A percentile compares a stretch with the other conserved stretches of the same genome.
These are phyloP conservation scores for Ostrea denselamellosa DNA, from an alignment of 1,140 invertebrate genomes.

Conservation along the genomic window DNA sequence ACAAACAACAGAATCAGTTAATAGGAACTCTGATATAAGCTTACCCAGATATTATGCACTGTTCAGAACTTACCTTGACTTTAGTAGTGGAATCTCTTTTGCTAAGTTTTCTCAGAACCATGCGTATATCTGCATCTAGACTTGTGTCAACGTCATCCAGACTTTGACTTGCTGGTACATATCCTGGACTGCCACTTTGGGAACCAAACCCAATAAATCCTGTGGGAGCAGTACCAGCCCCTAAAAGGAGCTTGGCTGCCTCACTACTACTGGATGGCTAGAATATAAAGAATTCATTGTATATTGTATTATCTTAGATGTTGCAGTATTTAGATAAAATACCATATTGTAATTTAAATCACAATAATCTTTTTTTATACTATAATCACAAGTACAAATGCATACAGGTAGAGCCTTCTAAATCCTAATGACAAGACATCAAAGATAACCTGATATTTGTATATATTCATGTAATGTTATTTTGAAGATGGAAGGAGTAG, in stretches of 20 bases:
- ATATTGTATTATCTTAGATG: background rate
- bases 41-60: too few relatives aligned
- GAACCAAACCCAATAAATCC: slow-evolving; percentile 86
- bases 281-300: slow-evolving; percentile 43
- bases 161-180: slow-evolving; percentile 81
- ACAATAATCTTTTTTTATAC: too few relatives aligned
- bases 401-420: too few relatives aligned
- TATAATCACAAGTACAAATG: too few relatives aligned
- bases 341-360: background rate
- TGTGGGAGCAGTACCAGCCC: slow-evolving; percentile 67
- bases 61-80: slow-evolving; percentile 83
- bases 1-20: too few relatives aligned
- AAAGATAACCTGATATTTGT: too few relatives aligned
- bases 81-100: slow-evolving; percentile 93
- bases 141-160: slow-evolving; percentile 76
- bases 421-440: too few relatives aligned
- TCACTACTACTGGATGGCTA: slow-evolving; percentile 90
- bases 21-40: too few relatives aligned
- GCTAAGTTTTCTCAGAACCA: slow-evolving; percentile 82
- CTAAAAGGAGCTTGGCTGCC: slow-evolving; percentile 86
- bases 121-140: slow-evolving; percentile 78
- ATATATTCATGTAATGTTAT: too few relatives aligned
- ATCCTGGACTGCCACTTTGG: slow-evolving; percentile 79
- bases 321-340: background rate
- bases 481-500: too few relatives aligned